Evolutionary conservation across 2,888 invertebrate genomes (phyloP).

Genomic region (Anodontia alba): DNA sequence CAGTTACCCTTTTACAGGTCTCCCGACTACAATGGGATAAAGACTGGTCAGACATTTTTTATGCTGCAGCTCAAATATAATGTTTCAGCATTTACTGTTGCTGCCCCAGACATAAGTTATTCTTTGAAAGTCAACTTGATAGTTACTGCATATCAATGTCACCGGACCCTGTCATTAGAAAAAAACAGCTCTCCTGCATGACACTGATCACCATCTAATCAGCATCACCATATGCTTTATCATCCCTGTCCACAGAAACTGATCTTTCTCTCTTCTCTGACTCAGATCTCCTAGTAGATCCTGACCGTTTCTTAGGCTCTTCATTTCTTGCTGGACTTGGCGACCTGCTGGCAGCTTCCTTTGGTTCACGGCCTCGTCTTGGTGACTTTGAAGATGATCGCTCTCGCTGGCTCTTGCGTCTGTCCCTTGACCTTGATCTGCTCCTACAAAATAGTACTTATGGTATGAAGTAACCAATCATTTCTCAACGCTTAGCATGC

Average conservation of each 20-base stretch:
- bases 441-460: constrained; percentile 23
- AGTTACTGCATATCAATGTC: too few relatives aligned
- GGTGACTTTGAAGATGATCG: constrained; percentile 40
- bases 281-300: not conserved
- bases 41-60: too few relatives aligned
- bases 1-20: too few relatives aligned
- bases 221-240: not conserved
- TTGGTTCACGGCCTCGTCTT: constrained; percentile 1
- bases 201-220: not conserved
- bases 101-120: too few relatives aligned
- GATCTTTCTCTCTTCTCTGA: not conserved
- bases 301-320: not conserved
- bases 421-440: constrained; percentile 43
- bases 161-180: too few relatives aligned
- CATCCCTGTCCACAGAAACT: not conserved
- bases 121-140: too few relatives aligned
- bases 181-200: too few relatives aligned
- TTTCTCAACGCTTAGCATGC: too few relatives aligned
- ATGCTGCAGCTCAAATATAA: too few relatives aligned
- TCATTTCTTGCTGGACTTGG: not conserved
- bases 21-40: too few relatives aligned
- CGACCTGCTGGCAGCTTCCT: not conserved
- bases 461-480: not conserved
- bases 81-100: too few relatives aligned
- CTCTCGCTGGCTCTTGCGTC: constrained; percentile 14